These are phyloP conservation scores for Phyllostomus discolor DNA, from an alignment of 2,113 vertebrate genomes.

Conservation along the genomic window DNA sequence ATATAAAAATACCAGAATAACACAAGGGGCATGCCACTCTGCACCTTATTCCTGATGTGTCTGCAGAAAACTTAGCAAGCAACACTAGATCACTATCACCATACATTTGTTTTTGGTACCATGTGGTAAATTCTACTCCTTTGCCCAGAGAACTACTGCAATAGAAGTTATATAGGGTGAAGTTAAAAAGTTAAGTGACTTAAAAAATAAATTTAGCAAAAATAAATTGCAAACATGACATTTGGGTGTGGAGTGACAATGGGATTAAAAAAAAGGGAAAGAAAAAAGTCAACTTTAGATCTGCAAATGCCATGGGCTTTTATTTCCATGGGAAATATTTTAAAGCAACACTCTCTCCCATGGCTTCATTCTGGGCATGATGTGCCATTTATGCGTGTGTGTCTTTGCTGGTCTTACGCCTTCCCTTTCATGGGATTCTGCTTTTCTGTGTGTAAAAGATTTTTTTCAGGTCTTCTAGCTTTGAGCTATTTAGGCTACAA, in stretches of 20 bases:
- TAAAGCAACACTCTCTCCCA: not conserved
- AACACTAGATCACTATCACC: not conserved
- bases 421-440: conserved; percentile 73
- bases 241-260: not conserved
- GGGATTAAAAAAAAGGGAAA: not conserved
- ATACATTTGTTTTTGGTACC: not conserved
- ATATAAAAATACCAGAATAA: not conserved
- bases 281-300: not conserved
- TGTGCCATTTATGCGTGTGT: conserved; percentile 5
- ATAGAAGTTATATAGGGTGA: not conserved
- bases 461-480: conserved; percentile 71
- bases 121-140: not conserved
- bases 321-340: conserved; percentile 2
- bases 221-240: not conserved
- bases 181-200: not conserved
- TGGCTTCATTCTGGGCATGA: not conserved
- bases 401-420: conserved; percentile 63
- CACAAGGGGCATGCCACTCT: not conserved
- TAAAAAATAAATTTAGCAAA: not conserved
- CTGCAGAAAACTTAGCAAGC: not conserved
- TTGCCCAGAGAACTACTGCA: not conserved
- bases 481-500: conserved; percentile 76
- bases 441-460: conserved; percentile 60
- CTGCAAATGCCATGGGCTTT: not conserved
- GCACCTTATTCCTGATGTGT: not conserved